Percentiles rank a stretch among this genome's conserved stretches.
Conservation (phyloP, 2,113 vertebrate species). For the Okapia johnstoni region DNA sequence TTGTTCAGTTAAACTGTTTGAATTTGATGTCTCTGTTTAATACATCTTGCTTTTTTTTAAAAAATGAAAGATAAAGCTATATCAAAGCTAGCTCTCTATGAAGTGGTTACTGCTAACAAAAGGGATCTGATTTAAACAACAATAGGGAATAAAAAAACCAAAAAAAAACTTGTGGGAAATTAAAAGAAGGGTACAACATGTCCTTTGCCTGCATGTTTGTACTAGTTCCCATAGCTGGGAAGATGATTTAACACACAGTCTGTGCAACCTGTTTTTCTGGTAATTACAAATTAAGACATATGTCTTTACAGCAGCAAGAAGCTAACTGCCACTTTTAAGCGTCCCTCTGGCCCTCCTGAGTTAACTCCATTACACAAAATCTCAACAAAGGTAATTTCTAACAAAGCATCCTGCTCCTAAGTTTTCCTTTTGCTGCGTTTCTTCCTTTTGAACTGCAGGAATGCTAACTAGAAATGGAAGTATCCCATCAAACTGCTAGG, state of each 20-base stretch:
- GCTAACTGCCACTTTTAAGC: neutral
- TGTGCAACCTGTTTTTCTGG: slow-evolving; percentile 55
- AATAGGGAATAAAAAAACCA: neutral
- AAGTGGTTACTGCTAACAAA: slow-evolving; percentile 31
- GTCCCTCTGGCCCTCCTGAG: neutral
- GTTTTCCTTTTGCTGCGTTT: neutral
- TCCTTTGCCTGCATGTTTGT: neutral
- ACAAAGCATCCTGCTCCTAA: neutral
- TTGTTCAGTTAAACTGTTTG: neutral
- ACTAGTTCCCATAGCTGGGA: neutral
- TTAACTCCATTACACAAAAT: neutral
- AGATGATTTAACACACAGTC: neutral
- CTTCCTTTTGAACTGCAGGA: neutral
- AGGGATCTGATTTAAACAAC: neutral
- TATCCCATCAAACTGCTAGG: neutral
- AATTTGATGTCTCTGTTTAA: neutral
- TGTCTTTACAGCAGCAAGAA: neutral
- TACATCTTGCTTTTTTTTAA: neutral
- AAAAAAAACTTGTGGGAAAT: neutral
- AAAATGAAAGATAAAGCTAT: neutral
- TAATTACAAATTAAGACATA: slow-evolving; percentile 53
- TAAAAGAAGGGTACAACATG: neutral
- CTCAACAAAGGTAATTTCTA: neutral
- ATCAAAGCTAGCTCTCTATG: neutral
- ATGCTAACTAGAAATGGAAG: neutral